Evolutionary conservation across 2,113 vertebrate species (phyloP).

Genomic region (Candoia aspera): DNA sequence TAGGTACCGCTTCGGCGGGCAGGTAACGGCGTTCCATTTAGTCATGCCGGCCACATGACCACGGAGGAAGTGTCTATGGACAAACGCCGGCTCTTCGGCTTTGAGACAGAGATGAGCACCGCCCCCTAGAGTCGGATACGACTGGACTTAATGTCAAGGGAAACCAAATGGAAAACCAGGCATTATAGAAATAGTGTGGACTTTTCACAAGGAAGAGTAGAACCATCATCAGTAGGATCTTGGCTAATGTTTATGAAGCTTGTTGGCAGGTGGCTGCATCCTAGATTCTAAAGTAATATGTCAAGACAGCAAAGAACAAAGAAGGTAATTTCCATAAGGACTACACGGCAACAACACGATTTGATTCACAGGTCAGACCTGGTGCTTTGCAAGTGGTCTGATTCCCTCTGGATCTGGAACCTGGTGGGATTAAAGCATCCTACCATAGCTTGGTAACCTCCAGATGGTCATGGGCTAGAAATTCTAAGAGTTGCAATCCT

Average conservation of each 20-base stretch:
- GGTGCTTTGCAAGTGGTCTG: background rate
- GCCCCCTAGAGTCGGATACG: too few relatives aligned
- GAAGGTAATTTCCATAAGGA: background rate
- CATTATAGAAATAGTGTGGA: background rate
- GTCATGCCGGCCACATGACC: too few relatives aligned
- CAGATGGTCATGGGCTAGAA: background rate
- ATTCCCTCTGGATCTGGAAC: background rate
- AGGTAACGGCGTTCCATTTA: too few relatives aligned
- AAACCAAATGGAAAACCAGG: background rate
- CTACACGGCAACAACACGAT: background rate
- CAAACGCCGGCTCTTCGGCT: too few relatives aligned
- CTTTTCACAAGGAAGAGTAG: background rate
- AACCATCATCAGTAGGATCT: background rate
- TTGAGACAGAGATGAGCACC: too few relatives aligned
- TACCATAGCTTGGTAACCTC: background rate
- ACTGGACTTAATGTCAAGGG: too few relatives aligned
- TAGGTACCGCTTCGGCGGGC: too few relatives aligned
- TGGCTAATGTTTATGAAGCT: constrained; percentile 35
- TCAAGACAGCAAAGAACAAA: background rate
- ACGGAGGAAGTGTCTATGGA: too few relatives aligned
- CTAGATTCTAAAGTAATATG: background rate
- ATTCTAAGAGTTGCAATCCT: background rate
- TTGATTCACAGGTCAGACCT: background rate
- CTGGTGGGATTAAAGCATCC: background rate
- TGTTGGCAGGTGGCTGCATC: constrained; percentile 6